phyloP scores from a whole-genome alignment of 2,113 vertebrate genomes.

The Salvelinus alpinus region DNA sequence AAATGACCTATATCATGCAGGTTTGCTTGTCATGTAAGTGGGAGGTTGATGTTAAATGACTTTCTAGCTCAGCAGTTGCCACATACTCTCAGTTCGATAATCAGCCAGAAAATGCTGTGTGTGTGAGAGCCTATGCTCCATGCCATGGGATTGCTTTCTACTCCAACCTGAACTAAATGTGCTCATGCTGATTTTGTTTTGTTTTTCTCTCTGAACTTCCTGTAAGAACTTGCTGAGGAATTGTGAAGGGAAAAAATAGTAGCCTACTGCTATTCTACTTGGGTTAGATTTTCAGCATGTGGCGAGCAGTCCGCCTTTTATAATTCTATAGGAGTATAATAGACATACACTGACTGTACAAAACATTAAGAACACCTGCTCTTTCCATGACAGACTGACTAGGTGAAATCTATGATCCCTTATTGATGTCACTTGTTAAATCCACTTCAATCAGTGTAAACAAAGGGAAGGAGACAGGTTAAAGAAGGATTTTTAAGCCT shows the following conservation, averaged over 20 bases:
- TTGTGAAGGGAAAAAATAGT: neutral
- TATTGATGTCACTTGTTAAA: too few relatives aligned
- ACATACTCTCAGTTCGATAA: neutral
- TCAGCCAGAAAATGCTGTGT: neutral
- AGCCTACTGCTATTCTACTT: neutral
- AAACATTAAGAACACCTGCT: neutral
- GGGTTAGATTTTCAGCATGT: neutral
- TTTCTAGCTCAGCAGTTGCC: neutral
- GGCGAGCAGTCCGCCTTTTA: neutral
- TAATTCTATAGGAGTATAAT: neutral
- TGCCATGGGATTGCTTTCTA: neutral
- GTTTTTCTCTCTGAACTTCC: neutral
- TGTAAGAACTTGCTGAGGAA: neutral
- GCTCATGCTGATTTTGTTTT: neutral
- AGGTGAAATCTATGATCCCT: too few relatives aligned
- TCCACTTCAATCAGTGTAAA: too few relatives aligned
- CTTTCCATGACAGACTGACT: too few relatives aligned
- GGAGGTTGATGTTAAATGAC: neutral
- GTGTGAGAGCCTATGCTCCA: conserved; percentile 1
- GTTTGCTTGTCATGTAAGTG: conserved; percentile 33
- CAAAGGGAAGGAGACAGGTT: too few relatives aligned
- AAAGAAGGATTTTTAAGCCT: too few relatives aligned
- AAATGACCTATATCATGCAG: conserved; percentile 32
- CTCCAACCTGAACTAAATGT: conserved; percentile 33
- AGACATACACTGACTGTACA: neutral